Base-by-base conservation (phyloP, 2,113 vertebrate species). In the Talpa occidentalis region DNA sequence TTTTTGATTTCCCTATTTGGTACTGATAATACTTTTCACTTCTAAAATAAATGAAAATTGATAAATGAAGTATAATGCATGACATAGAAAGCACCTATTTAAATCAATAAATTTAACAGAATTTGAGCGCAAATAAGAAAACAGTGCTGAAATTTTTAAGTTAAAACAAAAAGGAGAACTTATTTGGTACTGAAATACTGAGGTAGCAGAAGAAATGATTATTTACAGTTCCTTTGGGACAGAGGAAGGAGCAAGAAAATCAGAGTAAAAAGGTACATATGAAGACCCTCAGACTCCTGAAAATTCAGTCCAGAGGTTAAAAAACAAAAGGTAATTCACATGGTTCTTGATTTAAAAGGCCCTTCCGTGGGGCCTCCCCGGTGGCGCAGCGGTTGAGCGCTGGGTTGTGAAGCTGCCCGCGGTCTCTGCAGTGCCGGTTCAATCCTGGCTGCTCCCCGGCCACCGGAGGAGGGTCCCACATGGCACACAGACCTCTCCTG, bases 91-190 rank as follows among this genome's bases (percentile, higher is more conserved):
- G 35, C n/a, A 94, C 15, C 59, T 52, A 42, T 37, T 32, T n/a
- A 19, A 62, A 64, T 56, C 72, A 80, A 85, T 79, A 90, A 44
- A 69, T 52, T 84, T 87, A 86, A 67, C 14, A 85, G 42, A 90
- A 37, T 32, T 2, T 47, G 85, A 90, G 79, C 42, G 56, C 44
- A 94, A 96, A 90, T 69, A 81, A 67, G 62, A 81, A 93, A 78
- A 78, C 10, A 37, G n/a, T 62, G 56, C 66, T 60, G 86, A 77
- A 74, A 40, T 12, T 73, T 56, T 47, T 47, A 47, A 74, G 42
- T n/a, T 69, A 91, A 84, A 66, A 42, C 40, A 64, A 88, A 85
- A 44, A 47, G 56, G 8, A 66, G 6, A 87, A 44, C 35, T 73
- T 92, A 76, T 80, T 76, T 80, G 22, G 66, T 79, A 44, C 66